Evolutionary conservation across 1,140 invertebrate species (phyloP).

Genomic region (Platorchestia sp.): DNA sequence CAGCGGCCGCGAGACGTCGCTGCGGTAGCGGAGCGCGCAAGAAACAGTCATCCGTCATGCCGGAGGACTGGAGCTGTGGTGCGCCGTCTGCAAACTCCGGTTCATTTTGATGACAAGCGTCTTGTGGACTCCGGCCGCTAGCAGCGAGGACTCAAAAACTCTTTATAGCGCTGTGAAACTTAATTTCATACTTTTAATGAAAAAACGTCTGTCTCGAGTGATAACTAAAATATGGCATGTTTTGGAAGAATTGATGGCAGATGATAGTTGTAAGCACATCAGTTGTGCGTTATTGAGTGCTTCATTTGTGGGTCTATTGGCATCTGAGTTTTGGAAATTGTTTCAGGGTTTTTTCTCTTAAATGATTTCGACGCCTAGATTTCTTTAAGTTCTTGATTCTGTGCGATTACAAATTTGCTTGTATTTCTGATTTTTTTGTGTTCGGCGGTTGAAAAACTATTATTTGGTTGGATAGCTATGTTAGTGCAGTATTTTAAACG

Average conservation of each 20-base stretch:
- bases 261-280: neutral
- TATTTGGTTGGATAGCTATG: too few relatives aligned
- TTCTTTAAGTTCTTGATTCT: too few relatives aligned
- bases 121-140: neutral
- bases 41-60: neutral
- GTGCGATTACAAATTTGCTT: too few relatives aligned
- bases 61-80: neutral
- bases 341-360: too few relatives aligned
- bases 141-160: neutral
- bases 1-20: neutral
- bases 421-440: too few relatives aligned
- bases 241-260: neutral
- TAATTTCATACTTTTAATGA: neutral
- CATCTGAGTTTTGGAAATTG: too few relatives aligned
- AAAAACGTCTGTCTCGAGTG: neutral
- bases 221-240: neutral
- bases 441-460: too few relatives aligned
- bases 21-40: neutral
- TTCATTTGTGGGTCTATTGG: too few relatives aligned
- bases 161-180: neutral
- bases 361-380: too few relatives aligned
- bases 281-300: neutral
- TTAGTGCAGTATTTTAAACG: too few relatives aligned
- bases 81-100: neutral
- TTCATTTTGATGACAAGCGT: neutral